phyloP scores from a whole-genome alignment of 2,113 vertebrate genomes.

The Oxyura jamaicensis region DNA sequence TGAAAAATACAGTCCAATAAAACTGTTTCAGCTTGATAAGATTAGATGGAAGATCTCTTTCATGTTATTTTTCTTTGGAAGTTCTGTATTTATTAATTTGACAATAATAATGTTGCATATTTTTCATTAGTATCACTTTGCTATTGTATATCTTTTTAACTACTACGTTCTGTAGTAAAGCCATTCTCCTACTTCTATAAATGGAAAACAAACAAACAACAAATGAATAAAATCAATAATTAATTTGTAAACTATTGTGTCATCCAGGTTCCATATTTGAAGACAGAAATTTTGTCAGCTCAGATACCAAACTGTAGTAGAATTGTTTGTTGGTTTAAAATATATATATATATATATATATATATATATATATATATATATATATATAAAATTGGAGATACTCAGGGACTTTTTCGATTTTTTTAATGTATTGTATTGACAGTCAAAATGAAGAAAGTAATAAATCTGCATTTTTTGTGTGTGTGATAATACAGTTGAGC shows the following conservation, averaged over 20 bases:
- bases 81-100: not conserved
- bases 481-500: not conserved
- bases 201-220: accelerated
- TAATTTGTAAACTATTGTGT: slow-evolving; percentile 3
- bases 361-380: too few relatives aligned
- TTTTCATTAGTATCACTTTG: not conserved
- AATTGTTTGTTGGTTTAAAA: not conserved
- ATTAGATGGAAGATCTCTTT: not conserved
- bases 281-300: not conserved
- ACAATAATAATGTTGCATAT: not conserved
- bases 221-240: not conserved
- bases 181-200: not conserved
- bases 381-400: not conserved
- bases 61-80: not conserved
- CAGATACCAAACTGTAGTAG: not conserved
- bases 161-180: not conserved
- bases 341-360: too few relatives aligned
- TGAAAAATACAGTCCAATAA: not conserved
- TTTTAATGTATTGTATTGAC: not conserved
- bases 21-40: not conserved
- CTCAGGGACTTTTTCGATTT: not conserved
- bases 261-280: not conserved
- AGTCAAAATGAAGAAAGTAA: not conserved
- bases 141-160: not conserved
- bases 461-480: not conserved